Conservation (phyloP, 2,113 vertebrate genomes). For the Prolemur simus region DNA sequence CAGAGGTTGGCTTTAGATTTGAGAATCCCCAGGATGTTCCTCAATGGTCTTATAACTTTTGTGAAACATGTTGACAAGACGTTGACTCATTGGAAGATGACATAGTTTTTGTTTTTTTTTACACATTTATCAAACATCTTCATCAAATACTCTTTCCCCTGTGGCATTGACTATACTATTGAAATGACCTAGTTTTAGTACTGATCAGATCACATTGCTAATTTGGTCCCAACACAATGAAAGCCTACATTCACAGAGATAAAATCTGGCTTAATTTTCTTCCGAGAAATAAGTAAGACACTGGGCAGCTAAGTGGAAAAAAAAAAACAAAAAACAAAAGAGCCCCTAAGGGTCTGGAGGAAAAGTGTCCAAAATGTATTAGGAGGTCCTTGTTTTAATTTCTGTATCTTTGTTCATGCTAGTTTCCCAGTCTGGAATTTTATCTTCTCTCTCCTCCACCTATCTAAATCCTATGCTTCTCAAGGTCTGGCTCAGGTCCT, state of each 20-base stretch:
- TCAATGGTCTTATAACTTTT: neutral
- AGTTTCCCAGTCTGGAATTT: neutral
- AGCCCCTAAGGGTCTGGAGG: neutral
- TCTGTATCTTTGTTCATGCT: constrained; percentile 35
- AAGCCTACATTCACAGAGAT: constrained; percentile 41
- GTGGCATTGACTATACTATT: constrained; percentile 35
- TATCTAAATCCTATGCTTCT: neutral
- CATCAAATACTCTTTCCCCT: neutral
- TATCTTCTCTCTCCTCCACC: constrained; percentile 19
- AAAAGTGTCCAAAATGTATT: neutral
- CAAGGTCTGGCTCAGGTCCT: neutral
- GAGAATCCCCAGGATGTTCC: neutral
- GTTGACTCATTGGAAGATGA: constrained; percentile 39
- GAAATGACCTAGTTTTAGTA: constrained; percentile 47
- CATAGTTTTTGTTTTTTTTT: neutral
- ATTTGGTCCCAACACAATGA: constrained; percentile 30
- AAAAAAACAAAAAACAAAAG: neutral
- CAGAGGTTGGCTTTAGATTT: constrained; percentile 51
- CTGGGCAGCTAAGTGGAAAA: constrained; percentile 41
- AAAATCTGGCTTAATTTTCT: constrained; percentile 67
- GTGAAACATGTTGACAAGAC: constrained; percentile 30
- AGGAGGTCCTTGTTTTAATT: constrained; percentile 30
- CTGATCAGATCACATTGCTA: constrained; percentile 21
- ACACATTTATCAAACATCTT: constrained; percentile 51
- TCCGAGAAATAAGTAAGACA: constrained; percentile 29